These are phyloP conservation scores for Drosophila jambulina DNA, from an alignment of 1,140 invertebrate genomes.

Conservation along the genomic window DNA sequence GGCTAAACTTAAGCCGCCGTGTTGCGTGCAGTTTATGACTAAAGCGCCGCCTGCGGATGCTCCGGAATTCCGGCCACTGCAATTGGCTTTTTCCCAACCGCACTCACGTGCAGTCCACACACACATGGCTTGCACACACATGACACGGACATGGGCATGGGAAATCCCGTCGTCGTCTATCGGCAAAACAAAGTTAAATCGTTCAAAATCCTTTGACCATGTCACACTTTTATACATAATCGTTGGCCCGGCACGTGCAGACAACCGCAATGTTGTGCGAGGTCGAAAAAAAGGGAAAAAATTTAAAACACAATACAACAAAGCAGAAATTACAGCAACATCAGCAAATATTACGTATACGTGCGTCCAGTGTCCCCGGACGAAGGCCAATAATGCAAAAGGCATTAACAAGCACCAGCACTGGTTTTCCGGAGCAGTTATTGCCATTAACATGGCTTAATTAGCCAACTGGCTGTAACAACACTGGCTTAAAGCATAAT, in stretches of 20 bases:
- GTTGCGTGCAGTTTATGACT: constrained; percentile 40
- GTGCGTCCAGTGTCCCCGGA: constrained; percentile 49
- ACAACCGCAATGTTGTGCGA: constrained; percentile 70
- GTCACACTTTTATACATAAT: constrained; percentile 65
- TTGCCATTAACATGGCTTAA: constrained; percentile 75
- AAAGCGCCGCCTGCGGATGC: constrained; percentile 22
- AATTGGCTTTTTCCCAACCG: constrained; percentile 38
- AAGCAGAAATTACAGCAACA: constrained; percentile 38
- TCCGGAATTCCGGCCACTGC: constrained; percentile 32
- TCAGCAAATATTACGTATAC: constrained; percentile 63
- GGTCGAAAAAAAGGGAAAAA: constrained; percentile 8
- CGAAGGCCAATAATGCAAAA: constrained; percentile 65
- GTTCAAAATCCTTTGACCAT: constrained; percentile 64
- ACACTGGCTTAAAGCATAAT: constrained; percentile 66
- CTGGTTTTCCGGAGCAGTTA: constrained; percentile 56
- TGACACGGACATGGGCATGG: not conserved
- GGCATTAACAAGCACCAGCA: constrained; percentile 60
- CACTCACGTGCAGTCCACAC: constrained; percentile 42
- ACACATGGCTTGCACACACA: constrained; percentile 9
- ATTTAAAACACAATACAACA: constrained; percentile 13
- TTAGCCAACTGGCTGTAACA: constrained; percentile 70
- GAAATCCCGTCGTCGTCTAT: constrained; percentile 22
- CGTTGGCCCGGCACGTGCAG: constrained; percentile 61
- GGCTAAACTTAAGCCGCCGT: constrained; percentile 45
- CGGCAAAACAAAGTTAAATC: constrained; percentile 66